Base-by-base conservation (phyloP, 2,797 vertebrate genomes). In the Gouania willdenowi region DNA sequence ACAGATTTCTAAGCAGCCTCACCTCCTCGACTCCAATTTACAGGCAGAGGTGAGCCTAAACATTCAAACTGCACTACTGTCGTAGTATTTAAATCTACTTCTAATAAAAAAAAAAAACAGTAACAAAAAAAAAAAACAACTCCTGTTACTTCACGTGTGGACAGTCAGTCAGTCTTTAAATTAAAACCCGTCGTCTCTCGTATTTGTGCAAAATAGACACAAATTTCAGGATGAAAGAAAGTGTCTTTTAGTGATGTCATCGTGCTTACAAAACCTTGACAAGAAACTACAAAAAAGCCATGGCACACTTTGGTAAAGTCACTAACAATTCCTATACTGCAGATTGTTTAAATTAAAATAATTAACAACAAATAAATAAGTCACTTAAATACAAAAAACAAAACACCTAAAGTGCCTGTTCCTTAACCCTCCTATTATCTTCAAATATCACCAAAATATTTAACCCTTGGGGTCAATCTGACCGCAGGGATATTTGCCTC, bases 161-260 rank as follows among this genome's bases (percentile, higher is more conserved):
- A 88, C 87, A 89, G 84, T 85, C 83, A 87, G 65, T 86, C 76
- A 86, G n/a, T 53, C 54, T 62, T 60, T 64, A 71, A 77, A 70
- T 54, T 46, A 65, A 67, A 67, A 82, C 55, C 49, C 38, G 51
- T 76, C 47, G 38, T 83, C 88, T 75, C 83, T 78, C 76, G 82
- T 85, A 86, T 15, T 91, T 93, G 93, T 97, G 94, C 93, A 98
- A 97, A 95, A 95, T 90, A 58, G 53, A 77, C 5, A 90, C 21
- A 44, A 28, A 45, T n/a, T n/a, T n/a, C 86, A 89, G 8, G 23
- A 37, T 18, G 11, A 11, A 13, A 5, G 1, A 41, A 90, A 85
- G 82, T 81, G 73, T 82, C n/a, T 68, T 52, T 40, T 54, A 30
- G 26, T 29, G 47, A 77, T 80, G 27, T 79, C 76, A 79, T 75